Evolutionary conservation across 2,113 vertebrate genomes (phyloP).

Genomic region (Otocyon megalotis): DNA sequence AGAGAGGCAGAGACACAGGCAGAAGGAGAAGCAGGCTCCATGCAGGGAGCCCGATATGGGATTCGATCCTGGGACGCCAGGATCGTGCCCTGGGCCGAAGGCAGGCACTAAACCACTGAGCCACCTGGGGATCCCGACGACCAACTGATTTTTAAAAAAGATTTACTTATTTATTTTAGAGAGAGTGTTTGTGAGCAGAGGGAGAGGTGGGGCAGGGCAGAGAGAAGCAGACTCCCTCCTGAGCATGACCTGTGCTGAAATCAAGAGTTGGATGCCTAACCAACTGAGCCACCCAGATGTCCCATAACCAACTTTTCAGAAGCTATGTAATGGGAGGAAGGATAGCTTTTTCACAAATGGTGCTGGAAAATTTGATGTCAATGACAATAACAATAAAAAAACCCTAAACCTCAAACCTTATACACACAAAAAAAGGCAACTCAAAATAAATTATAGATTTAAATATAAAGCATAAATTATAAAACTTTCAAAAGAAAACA

Average conservation of each 20-base stretch:
- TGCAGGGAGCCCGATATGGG: no score
- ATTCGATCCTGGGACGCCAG: no score
- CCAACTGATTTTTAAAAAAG: no score
- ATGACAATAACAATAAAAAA: neutral
- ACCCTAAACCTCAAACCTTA: neutral
- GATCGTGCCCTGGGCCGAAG: no score
- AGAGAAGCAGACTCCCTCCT: neutral
- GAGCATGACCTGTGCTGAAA: neutral
- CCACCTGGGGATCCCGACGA: no score
- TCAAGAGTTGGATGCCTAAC: neutral
- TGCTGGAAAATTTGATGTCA: neutral
- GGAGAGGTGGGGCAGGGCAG: neutral
- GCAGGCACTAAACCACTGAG: no score
- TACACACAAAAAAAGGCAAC: neutral
- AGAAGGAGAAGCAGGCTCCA: no score
- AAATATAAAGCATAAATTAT: neutral
- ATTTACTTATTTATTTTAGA: neutral
- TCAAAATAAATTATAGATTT: neutral
- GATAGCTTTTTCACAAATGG: neutral
- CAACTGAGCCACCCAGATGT: neutral
- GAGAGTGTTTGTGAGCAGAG: neutral
- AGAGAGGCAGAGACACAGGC: no score
- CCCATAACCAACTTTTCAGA: neutral
- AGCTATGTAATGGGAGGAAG: neutral
- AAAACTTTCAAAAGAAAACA: constrained; percentile 13